Base-by-base conservation (phyloP, 92 coral and sea anemone genomes). In the Actinostola sp. region DNA sequence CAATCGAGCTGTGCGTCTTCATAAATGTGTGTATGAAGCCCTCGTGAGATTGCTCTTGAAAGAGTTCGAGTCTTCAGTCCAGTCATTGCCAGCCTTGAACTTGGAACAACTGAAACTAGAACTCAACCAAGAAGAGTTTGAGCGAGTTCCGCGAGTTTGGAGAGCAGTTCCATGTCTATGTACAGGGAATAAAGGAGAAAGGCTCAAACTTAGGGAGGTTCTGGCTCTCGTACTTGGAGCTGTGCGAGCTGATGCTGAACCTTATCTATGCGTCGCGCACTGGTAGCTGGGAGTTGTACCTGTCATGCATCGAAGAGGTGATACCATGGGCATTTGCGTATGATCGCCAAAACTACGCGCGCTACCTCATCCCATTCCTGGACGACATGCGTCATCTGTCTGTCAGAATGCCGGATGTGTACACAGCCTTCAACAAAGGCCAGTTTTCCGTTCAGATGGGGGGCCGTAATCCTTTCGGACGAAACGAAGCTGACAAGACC, bases 291-390 rank as follows among this genome's bases (percentile, higher is more conserved):
- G 68, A 80, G 58, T 71, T 63, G 73, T 80, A 80, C 56, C 78
- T 80, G 45, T 72, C 85, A 34, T 80, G 85, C 65, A 63, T 72
- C 45, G 79, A 80, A 59, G 73, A 66, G 44, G 78, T 63, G 32
- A 71, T 80, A 50, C 85, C 85, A 13, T 80, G 85, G 79, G 56
- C 78, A 46, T 80, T 72, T 71, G 79, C 85, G 35, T 80, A 80
- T 70, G 85, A 72, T 61, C 67, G 80, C 51, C 86, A 72, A 72
- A 79, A 72, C 79, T 72, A 63, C 49, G 73, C 86, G 61, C 68
- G 75, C 69, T 80, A 72, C 64, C 51, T 80, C n/a, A 67, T 67
- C 6, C 76, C 84, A 67, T 86, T 20, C 70, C 68, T 75, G 53
- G 70, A 70, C 57, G 91, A 86, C 56, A 81, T 81, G 91, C 80